Conservation (phyloP, 2,888 invertebrate genomes). For the Tholera decimalis region DNA sequence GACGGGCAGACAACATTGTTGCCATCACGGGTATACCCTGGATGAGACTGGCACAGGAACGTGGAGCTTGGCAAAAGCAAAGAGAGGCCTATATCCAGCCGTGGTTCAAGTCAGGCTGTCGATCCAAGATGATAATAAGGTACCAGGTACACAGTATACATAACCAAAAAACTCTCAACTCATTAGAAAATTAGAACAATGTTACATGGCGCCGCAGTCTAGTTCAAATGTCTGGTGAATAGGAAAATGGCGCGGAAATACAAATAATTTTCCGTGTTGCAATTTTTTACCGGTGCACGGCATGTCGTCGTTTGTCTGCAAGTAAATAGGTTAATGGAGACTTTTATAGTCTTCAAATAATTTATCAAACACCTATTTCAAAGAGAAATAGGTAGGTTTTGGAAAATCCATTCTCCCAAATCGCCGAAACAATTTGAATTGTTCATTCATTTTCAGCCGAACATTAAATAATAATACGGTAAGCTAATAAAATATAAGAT, state of each 20-base stretch:
- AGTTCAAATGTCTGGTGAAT: background rate
- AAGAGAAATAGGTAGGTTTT: too few species aligned
- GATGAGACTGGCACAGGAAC: too few species aligned
- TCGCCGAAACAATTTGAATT: conserved; percentile 15
- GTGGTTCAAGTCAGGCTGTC: too few species aligned
- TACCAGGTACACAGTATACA: too few species aligned
- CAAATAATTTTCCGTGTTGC: conserved; percentile 25
- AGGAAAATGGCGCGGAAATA: conserved; percentile 13
- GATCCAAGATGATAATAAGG: too few species aligned
- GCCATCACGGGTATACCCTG: too few species aligned
- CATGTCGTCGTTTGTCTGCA: conserved; percentile 35
- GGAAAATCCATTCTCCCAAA: conserved; percentile 17
- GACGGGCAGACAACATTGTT: too few species aligned
- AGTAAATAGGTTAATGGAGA: conserved; percentile 46
- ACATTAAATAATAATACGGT: conserved; percentile 14
- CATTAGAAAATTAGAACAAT: background rate
- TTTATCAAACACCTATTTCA: conserved; percentile 31
- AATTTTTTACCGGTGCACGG: conserved; percentile 46
- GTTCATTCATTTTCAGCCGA: conserved; percentile 23
- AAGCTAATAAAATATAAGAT: conserved; percentile 2
- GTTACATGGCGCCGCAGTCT: background rate
- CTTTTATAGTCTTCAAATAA: conserved; percentile 45
- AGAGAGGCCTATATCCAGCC: too few species aligned
- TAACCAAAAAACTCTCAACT: background rate
- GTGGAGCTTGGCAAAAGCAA: too few species aligned